phyloP scores from a whole-genome alignment of 2,113 vertebrate species.

The Neoarius graeffei region DNA sequence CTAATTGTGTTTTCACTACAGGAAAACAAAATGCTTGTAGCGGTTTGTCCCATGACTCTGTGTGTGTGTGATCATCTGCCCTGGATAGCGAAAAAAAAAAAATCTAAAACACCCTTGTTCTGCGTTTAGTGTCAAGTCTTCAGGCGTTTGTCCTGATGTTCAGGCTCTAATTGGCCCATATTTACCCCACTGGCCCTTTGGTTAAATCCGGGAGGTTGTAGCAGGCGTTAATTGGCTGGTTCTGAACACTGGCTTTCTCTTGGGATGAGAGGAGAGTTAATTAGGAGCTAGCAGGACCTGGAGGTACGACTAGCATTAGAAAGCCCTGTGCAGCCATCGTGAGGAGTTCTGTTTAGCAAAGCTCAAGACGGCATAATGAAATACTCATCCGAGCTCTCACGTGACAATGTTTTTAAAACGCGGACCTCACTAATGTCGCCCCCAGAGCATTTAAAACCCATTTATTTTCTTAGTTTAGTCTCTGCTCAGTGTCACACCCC shows the following conservation, averaged over 20 bases:
- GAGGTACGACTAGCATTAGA: conserved; percentile 11
- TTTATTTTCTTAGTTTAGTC: not conserved
- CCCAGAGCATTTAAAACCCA: not conserved
- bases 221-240: conserved; percentile 36
- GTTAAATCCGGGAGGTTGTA: conserved; percentile 44
- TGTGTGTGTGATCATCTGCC: not conserved
- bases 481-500: not conserved
- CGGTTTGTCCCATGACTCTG: not conserved
- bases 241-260: conserved; percentile 11
- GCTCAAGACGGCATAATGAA: conserved; percentile 30
- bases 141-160: conserved; percentile 14
- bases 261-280: conserved; percentile 40
- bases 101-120: not conserved
- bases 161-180: conserved; percentile 44
- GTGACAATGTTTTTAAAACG: conserved; percentile 44
- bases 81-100: not conserved
- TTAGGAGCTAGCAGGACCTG: conserved; percentile 43
- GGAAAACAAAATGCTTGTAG: not conserved
- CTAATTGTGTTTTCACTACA: not conserved
- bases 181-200: conserved; percentile 25
- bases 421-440: not conserved
- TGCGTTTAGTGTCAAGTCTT: conserved; percentile 10
- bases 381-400: conserved; percentile 47
- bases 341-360: not conserved
- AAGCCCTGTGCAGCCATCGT: not conserved